Conservation (phyloP, 2,113 vertebrate genomes). For the Ascaphus truei region DNA sequence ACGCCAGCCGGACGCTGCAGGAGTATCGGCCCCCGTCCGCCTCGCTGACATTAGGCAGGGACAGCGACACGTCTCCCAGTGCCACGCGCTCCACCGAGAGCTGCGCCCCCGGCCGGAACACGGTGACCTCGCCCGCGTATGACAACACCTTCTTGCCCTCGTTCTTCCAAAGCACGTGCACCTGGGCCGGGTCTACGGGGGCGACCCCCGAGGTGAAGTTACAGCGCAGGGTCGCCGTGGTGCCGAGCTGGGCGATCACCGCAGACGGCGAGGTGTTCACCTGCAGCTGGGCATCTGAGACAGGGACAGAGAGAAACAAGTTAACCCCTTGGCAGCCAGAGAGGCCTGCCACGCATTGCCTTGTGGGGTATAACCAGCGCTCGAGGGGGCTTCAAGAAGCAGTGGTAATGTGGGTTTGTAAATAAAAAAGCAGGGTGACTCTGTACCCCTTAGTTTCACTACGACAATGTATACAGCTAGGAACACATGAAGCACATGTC, state of each 20-base stretch:
- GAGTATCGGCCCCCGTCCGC: not conserved
- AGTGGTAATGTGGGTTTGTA: no score
- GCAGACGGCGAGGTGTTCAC: not conserved
- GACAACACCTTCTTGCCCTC: conserved; percentile 19
- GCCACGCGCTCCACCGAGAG: conserved; percentile 15
- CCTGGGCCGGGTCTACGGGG: conserved; percentile 23
- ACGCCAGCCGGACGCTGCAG: conserved; percentile 18
- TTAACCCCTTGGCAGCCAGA: no score
- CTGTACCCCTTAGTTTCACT: no score
- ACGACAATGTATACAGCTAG: no score
- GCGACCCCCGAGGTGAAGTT: conserved; percentile 3
- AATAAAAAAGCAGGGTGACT: no score
- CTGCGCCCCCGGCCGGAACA: conserved; percentile 1
- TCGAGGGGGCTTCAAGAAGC: no score
- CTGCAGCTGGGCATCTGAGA: conserved; percentile 18
- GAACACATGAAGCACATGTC: no score
- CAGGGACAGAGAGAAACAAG: not conserved
- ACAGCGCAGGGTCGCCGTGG: not conserved
- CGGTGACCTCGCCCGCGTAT: not conserved
- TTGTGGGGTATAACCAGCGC: no score
- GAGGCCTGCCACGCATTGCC: no score
- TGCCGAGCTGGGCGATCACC: not conserved
- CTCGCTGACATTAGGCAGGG: conserved; percentile 3
- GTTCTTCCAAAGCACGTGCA: conserved; percentile 28
- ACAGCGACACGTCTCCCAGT: conserved; percentile 6